Evolutionary conservation across 2,888 invertebrate species (phyloP), one percentile per base, ranked within the genome.

Genomic region (Dorcus hopei): DNA sequence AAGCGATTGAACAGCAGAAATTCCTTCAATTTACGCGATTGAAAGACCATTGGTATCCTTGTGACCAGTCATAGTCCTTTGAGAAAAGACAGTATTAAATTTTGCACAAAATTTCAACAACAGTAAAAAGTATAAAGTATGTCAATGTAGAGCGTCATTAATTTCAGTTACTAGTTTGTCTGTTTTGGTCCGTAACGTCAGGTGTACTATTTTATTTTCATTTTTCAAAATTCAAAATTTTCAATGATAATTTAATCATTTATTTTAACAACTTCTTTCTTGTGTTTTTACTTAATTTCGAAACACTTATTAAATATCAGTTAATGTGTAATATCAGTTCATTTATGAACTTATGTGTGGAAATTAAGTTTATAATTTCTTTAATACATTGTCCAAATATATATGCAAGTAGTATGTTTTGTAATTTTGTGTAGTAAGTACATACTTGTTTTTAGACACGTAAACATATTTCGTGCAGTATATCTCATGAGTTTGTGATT

Each of bases 41-140:
- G 69, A 71, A 72, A 69, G 71, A 74, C 76, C 75, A 74, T 65
- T 70, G 71, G 73, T 74, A 70, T 68, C 74, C 73, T 66, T 77
- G 74, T 68, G 74, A 72, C 76, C 74, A 74, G 67, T 69, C 67
- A 69, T 70, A 70, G 67, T 75, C 79, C 78, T 78, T 77, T 65
- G 61, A 72, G 70, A 71, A 76, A 69, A 74, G 68, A 73, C 65
- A 71, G 69, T 66, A 56, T 58, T 58, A 61, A 55, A 56, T 55
- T 56, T 59, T 59, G 55, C 26, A 49, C 40, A 45, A 54, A 39
- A 49, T 53, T 33, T 51, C 9, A 19, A 45, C 14, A 23, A 19
- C 45, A 45, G 26, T 33, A 33, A 33, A 6, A 33, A 33, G 26
- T 33, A 33, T 7, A 33, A 33, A 11, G 41, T 41, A 19, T 23